A percentile compares a stretch with the other conserved stretches of the same genome.
Conservation (phyloP, 2,888 invertebrate genomes). For the Lasioglossum vierecki region DNA sequence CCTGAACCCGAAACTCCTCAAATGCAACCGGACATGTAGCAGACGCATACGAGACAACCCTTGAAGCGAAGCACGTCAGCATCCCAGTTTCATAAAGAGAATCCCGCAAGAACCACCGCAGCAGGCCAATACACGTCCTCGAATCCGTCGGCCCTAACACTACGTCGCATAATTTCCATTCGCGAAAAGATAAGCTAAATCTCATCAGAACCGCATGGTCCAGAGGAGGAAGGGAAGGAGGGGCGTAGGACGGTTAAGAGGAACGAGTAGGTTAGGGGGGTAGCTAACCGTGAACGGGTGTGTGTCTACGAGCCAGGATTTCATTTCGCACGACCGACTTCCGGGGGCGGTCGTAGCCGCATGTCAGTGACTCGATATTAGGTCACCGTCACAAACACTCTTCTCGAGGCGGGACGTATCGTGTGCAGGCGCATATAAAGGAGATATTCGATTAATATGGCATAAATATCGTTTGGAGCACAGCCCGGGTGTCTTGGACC, state of each 20-base stretch:
- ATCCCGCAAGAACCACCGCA: neutral
- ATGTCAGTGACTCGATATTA: constrained; percentile 60
- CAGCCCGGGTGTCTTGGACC: constrained; percentile 22
- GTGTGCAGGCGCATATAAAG: constrained; percentile 62
- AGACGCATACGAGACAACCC: neutral
- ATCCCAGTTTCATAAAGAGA: neutral
- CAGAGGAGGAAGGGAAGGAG: neutral
- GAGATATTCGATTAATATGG: constrained; percentile 75
- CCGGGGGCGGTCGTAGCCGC: constrained; percentile 49
- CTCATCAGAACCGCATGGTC: constrained; percentile 1
- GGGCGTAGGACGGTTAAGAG: neutral
- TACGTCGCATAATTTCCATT: constrained; percentile 10
- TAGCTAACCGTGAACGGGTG: constrained; percentile 36
- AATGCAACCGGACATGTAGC: neutral
- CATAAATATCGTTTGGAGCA: constrained; percentile 74
- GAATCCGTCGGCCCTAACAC: neutral
- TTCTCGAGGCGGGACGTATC: constrained; percentile 16
- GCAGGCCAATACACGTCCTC: constrained; percentile 2
- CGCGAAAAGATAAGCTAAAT: constrained; percentile 23
- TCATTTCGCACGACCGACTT: constrained; percentile 57
- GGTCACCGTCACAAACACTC: constrained; percentile 61
- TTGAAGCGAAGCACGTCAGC: neutral
- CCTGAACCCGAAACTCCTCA: neutral
- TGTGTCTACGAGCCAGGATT: constrained; percentile 39
- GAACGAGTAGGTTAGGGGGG: neutral